Evolutionary conservation across 2,888 invertebrate species (phyloP).

Genomic region (Aphidius colemani): DNA sequence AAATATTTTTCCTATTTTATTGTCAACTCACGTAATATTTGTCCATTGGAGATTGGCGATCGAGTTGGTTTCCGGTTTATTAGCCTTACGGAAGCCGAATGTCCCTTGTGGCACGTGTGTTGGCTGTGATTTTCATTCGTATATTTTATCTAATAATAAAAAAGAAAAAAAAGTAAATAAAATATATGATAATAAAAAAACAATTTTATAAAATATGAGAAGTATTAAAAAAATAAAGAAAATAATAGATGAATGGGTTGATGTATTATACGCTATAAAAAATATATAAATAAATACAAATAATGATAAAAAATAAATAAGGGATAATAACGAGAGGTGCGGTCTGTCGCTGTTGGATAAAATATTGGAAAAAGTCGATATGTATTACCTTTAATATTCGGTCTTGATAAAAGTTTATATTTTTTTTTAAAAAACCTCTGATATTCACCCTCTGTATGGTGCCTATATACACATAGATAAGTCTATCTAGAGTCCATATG

Average conservation of each 20-base stretch:
- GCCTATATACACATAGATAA: neutral
- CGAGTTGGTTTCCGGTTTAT: constrained; percentile 25
- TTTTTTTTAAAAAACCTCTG: constrained; percentile 1
- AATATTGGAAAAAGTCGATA: constrained; percentile 41
- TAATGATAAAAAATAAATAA: neutral
- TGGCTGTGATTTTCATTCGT: neutral
- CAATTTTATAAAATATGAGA: too few relatives aligned
- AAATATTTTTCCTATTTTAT: constrained; percentile 10
- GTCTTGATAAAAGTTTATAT: constrained; percentile 35
- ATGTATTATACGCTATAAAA: too few relatives aligned
- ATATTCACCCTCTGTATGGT: neutral
- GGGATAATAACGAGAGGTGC: neutral
- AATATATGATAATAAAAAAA: too few relatives aligned
- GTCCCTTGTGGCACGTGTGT: constrained; percentile 4
- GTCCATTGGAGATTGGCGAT: constrained; percentile 16
- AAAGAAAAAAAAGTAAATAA: neutral
- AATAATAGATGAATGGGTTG: too few relatives aligned
- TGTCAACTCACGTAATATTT: constrained; percentile 21
- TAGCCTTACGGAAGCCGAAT: constrained; percentile 21
- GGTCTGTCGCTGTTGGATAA: constrained; percentile 28
- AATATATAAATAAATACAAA: neutral
- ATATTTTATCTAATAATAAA: neutral
- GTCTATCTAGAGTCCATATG: neutral
- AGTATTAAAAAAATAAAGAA: too few relatives aligned
- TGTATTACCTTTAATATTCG: constrained; percentile 40